Evolutionary conservation across 1,140 invertebrate species (phyloP).

Genomic region (Latrodectus geometricus): DNA sequence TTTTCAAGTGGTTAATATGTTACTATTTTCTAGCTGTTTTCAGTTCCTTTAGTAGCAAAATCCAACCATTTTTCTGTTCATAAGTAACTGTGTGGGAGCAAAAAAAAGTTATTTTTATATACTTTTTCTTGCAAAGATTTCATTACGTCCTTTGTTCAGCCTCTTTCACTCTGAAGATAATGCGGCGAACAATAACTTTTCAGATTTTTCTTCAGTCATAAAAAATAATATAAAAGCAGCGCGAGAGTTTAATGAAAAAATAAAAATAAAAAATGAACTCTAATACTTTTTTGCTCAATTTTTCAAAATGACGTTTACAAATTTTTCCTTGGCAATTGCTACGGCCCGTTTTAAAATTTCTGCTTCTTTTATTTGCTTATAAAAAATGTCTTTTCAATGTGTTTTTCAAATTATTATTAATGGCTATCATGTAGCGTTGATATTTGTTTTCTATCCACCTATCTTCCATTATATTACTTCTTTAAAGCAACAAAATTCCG

Average conservation of each 20-base stretch:
- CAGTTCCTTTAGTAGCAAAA: no score
- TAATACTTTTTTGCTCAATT: constrained; percentile 26
- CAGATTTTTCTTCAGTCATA: background rate
- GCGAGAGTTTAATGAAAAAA: constrained; percentile 13
- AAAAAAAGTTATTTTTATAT: no score
- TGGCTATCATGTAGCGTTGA: background rate
- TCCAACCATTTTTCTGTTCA: background rate
- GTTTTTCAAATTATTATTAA: constrained; percentile 1
- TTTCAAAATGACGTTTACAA: constrained; percentile 44
- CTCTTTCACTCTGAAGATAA: background rate
- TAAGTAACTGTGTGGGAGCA: background rate
- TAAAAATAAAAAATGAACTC: background rate
- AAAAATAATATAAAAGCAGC: constrained; percentile 28
- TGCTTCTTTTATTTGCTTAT: background rate
- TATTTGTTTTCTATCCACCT: background rate
- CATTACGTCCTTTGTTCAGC: constrained; percentile 4
- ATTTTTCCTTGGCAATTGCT: background rate
- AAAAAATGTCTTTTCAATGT: background rate
- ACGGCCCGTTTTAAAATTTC: background rate
- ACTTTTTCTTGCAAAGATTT: constrained; percentile 4
- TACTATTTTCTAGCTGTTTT: no score
- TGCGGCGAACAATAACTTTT: constrained; percentile 21
- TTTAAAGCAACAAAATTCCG: no score
- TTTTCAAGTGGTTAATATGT: no score
- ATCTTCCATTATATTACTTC: no score